Evolutionary conservation across 1,140 invertebrate genomes (phyloP).

Genomic region (Drosophila lowei): DNA sequence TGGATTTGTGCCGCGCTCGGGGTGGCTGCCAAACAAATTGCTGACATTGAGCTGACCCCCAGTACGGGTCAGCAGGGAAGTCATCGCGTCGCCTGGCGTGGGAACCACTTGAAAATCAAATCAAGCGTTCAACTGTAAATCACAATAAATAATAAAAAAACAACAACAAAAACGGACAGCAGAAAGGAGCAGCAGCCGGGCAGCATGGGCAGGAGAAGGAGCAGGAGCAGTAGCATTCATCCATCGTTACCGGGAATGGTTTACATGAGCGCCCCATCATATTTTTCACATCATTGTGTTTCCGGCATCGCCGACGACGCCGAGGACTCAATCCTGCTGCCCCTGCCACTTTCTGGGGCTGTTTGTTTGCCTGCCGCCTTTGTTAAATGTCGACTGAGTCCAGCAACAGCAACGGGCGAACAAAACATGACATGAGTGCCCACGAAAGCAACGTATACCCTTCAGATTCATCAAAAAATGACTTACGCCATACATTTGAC

Average conservation of each 20-base stretch:
- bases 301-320: slow-evolving; percentile 40
- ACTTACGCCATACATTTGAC: too few species aligned
- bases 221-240: slow-evolving; percentile 4
- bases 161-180: background rate
- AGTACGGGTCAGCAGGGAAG: slow-evolving; percentile 1
- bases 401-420: slow-evolving; percentile 29
- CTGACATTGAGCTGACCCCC: slow-evolving; percentile 53
- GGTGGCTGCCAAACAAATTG: slow-evolving; percentile 52
- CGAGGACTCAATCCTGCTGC: slow-evolving; percentile 13
- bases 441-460: background rate
- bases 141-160: slow-evolving; percentile 82
- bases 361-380: slow-evolving; percentile 64
- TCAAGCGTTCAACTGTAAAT: slow-evolving; percentile 83
- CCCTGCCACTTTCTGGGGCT: slow-evolving; percentile 3
- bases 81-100: slow-evolving; percentile 49
- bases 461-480: too few species aligned
- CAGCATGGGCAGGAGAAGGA: background rate
- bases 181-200: background rate
- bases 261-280: slow-evolving; percentile 62
- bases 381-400: slow-evolving; percentile 70
- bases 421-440: slow-evolving; percentile 2
- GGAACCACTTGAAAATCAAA: slow-evolving; percentile 83
- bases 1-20: slow-evolving; percentile 7
- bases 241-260: slow-evolving; percentile 43
- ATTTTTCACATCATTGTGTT: slow-evolving; percentile 82